phyloP scores from a whole-genome alignment of 2,797 vertebrate genomes.

The Austrolebias charrua region DNA sequence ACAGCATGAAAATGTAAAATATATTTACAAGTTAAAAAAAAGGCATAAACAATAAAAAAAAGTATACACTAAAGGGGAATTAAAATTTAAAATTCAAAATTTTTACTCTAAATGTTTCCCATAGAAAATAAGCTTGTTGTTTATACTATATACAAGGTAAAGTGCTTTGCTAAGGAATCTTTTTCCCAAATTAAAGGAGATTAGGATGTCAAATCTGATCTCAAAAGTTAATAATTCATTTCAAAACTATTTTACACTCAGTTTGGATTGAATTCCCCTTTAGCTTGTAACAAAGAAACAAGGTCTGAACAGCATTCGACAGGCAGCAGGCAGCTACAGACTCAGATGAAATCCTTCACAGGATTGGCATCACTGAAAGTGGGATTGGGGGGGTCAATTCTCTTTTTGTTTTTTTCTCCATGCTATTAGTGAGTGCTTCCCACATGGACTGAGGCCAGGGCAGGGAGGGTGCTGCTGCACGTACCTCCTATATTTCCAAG shows the following conservation, averaged over 20 bases:
- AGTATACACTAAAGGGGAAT: conserved; percentile 49
- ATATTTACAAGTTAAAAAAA: no score
- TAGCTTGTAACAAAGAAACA: conserved; percentile 25
- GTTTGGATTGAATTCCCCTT: conserved; percentile 50
- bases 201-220: neutral
- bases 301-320: conserved; percentile 32
- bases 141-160: neutral
- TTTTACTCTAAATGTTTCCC: neutral
- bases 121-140: neutral
- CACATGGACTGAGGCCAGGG: conserved; percentile 49
- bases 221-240: neutral
- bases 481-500: conserved; percentile 91
- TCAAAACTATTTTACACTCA: neutral
- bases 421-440: conserved; percentile 89
- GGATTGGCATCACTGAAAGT: conserved; percentile 1
- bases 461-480: conserved; percentile 56
- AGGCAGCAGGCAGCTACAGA: conserved; percentile 61
- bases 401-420: conserved; percentile 62
- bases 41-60: neutral
- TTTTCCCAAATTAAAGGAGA: neutral
- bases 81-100: neutral
- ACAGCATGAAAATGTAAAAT: no score
- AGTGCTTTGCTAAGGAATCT: neutral
- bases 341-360: conserved; percentile 12
- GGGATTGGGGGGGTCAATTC: conserved; percentile 9